phyloP scores from a whole-genome alignment of 2,113 vertebrate species.

The Hippocampus abdominalis region DNA sequence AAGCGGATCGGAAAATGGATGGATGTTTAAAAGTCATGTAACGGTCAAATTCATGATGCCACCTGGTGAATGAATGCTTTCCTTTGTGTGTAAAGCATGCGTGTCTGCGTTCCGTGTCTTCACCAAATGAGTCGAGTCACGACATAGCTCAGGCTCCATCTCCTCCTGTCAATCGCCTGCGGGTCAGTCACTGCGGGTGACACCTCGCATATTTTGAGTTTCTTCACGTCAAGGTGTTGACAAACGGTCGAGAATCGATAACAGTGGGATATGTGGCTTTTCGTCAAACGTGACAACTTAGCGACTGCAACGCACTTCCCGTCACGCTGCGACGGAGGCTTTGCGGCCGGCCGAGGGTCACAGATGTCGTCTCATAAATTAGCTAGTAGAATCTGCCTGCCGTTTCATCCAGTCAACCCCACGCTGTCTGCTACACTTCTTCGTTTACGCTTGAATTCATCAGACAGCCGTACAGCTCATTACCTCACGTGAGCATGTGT shows the following conservation, averaged over 20 bases:
- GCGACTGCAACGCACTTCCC: conserved; percentile 10
- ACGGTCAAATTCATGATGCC: neutral
- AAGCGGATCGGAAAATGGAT: too few relatives aligned
- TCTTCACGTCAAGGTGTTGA: neutral
- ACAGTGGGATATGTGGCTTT: neutral
- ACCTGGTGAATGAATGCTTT: neutral
- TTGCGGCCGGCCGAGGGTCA: conserved; percentile 1
- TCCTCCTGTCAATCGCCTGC: neutral
- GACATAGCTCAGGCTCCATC: neutral
- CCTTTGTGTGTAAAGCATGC: neutral
- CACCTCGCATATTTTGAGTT: neutral
- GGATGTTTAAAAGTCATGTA: neutral
- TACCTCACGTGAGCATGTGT: conserved; percentile 16
- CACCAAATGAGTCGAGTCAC: conserved; percentile 5
- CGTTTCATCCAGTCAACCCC: conserved; percentile 27
- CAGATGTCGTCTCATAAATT: conserved; percentile 32
- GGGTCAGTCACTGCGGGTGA: neutral
- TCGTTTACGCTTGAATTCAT: conserved; percentile 36
- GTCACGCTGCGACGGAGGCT: conserved; percentile 11
- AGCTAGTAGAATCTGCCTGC: conserved; percentile 43
- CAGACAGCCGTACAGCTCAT: conserved; percentile 24
- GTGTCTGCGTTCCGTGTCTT: conserved; percentile 11
- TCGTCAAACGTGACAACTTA: conserved; percentile 21
- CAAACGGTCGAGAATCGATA: conserved; percentile 10
- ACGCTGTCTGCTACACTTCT: conserved; percentile 21